Base-by-base conservation (phyloP, 2,113 vertebrate species). In the Podiceps cristatus region DNA sequence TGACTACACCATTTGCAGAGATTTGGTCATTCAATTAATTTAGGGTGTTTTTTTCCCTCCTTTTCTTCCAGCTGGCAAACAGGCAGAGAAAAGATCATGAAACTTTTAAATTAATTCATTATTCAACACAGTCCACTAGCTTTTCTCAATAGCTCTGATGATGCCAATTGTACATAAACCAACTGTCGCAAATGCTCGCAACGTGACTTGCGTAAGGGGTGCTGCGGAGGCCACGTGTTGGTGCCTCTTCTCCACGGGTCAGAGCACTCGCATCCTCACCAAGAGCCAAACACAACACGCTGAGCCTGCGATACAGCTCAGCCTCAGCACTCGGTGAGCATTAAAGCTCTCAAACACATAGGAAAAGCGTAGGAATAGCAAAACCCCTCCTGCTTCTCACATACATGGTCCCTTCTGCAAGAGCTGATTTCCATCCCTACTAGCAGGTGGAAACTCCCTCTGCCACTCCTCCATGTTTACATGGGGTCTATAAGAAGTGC, bases 51-150 rank as follows among this genome's bases (percentile, higher is more conserved):
- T 40, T 7, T 45, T 18, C 11, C 11, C 13, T 9, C 23, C 16
- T 72, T 84, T 85, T 56, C 56, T 53, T 79, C 67, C 58, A 88
- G 64, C 75, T 88, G 92, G 82, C 78, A 94, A 95, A 63, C 0
- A 2, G 59, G 66, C 90, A 93, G 42, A 91, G 79, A 81, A 95
- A 92, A 92, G 67, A 95, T 73, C 71, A 40, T 47, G 50, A 90
- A 93, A 94, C 56, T 93, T 95, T 86, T 44, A 86, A 84, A 91
- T 50, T 1, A 67, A 93, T 92, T 77, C 14, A 86, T 91, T 95
- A 97, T 81, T 95, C 91, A 93, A 56, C 44, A 86, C 55, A 92
- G 93, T 47, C 59, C 59, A 83, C n/a, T 68, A 55, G 64, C 40
- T 84, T 86, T 82, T 68, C 86, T 86, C 85, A 88, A 19, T 44